A percentile compares a stretch with the other conserved stretches of the same genome.
These are phyloP conservation scores for Rhinophrynus dorsalis DNA, from an alignment of 2,797 vertebrate species.

Conservation along the genomic window DNA sequence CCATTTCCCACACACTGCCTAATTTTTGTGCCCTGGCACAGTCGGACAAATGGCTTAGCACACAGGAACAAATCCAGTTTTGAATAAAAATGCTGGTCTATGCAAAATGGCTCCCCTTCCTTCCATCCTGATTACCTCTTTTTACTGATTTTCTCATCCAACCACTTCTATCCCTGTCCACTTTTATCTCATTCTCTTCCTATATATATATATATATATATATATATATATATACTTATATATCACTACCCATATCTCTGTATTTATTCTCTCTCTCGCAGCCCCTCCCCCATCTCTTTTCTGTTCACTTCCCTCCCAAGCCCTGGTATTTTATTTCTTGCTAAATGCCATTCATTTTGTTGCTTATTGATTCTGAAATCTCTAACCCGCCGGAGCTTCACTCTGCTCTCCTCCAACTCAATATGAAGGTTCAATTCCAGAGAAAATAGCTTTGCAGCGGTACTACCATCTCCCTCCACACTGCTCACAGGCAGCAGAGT, in stretches of 20 bases:
- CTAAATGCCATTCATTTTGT: conserved; percentile 53
- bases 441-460: conserved; percentile 13
- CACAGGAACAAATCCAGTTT: no score
- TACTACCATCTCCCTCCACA: neutral
- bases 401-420: neutral
- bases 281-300: conserved; percentile 2
- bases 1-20: no score
- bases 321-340: conserved; percentile 37
- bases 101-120: no score
- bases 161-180: no score
- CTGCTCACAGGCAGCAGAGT: neutral
- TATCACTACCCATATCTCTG: neutral
- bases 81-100: no score
- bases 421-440: conserved; percentile 24
- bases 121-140: no score
- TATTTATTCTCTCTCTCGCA: neutral
- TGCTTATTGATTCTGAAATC: conserved; percentile 34
- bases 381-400: neutral
- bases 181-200: no score
- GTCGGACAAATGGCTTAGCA: no score
- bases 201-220: no score
- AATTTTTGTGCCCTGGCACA: no score
- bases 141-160: no score
- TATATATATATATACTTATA: no score
- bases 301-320: neutral